Evolutionary conservation across 1,140 invertebrate species (phyloP), one percentile per base, ranked within the genome.

Genomic region (Drosophila malerkotliana): DNA sequence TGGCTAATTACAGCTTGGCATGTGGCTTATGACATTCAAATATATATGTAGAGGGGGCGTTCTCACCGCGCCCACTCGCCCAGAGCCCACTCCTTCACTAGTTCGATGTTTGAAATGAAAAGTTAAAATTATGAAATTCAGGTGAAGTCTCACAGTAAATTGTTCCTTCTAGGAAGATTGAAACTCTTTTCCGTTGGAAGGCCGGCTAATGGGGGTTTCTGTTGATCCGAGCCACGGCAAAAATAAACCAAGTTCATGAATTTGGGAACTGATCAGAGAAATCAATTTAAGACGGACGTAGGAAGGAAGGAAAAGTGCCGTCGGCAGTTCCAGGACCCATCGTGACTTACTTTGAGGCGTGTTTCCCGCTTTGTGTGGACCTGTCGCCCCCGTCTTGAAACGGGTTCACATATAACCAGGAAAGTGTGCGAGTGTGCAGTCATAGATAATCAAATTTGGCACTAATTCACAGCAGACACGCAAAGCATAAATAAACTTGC

Each of bases 381-480:
- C 62, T 21, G 30, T 14, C 54, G 37, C 37, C 28, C 6, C 5
- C 7, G 12, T 9, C 32, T 32, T 49, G 54, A 52, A 52, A 21
- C 34, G n/a, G 10, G 52, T 52, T n/a, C 18, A 54, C 32, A 55
- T 53, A 30, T 47, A 39, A 10, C 15, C 37, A 4, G 52, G 7
- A 64, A 24, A 55, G 47, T 45, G 44, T 61, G 45, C 28, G 30
- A 47, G 37, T 71, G n/a, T 82, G 55, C 64, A 72, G 66, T 69
- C 67, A 87, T 87, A 88, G 84, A 89, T 88, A 88, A 88, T 88
- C 83, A 88, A 88, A 88, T 88, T 88, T 89, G 79, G 83, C 83
- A 88, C 83, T 88, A 88, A 88, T 88, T 88, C 79, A 83, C 83
- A 79, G 72, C 84, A 88, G 79, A 88, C 83, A 88, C 83, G 83